phyloP scores from a whole-genome alignment of 2,888 invertebrate species.

The Byasa hedistus region DNA sequence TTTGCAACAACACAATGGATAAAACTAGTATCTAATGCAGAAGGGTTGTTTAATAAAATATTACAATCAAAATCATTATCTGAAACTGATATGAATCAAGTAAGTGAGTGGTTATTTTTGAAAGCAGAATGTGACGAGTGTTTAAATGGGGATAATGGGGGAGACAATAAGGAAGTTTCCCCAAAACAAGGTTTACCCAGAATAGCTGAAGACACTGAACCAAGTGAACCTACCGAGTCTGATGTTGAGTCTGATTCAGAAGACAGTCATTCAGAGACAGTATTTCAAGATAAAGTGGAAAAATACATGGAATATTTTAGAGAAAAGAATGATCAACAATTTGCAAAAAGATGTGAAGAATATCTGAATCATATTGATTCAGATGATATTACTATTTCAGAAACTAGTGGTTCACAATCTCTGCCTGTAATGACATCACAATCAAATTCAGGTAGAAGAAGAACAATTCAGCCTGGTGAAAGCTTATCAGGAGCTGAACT shows the following conservation, averaged over 20 bases:
- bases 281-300: constrained; percentile 86
- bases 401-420: constrained; percentile 74
- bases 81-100: constrained; percentile 86
- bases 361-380: constrained; percentile 78
- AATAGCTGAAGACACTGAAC: constrained; percentile 78
- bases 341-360: constrained; percentile 81
- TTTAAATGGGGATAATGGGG: constrained; percentile 79
- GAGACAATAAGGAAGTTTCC: constrained; percentile 65
- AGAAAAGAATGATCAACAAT: constrained; percentile 84
- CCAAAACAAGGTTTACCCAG: constrained; percentile 71
- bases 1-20: constrained; percentile 91
- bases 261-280: constrained; percentile 80
- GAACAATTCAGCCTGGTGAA: constrained; percentile 82
- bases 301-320: constrained; percentile 86
- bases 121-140: constrained; percentile 94
- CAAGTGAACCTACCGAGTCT: constrained; percentile 81
- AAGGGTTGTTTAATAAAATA: constrained; percentile 89
- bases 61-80: constrained; percentile 85
- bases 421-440: constrained; percentile 73
- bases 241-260: constrained; percentile 82
- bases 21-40: constrained; percentile 90
- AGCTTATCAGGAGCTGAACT: constrained; percentile 81
- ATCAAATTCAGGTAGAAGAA: constrained; percentile 72
- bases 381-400: constrained; percentile 75
- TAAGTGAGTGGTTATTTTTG: constrained; percentile 89